These are phyloP conservation scores for Drosophila meridionalis DNA, from an alignment of 2,888 invertebrate genomes.

Conservation along the genomic window DNA sequence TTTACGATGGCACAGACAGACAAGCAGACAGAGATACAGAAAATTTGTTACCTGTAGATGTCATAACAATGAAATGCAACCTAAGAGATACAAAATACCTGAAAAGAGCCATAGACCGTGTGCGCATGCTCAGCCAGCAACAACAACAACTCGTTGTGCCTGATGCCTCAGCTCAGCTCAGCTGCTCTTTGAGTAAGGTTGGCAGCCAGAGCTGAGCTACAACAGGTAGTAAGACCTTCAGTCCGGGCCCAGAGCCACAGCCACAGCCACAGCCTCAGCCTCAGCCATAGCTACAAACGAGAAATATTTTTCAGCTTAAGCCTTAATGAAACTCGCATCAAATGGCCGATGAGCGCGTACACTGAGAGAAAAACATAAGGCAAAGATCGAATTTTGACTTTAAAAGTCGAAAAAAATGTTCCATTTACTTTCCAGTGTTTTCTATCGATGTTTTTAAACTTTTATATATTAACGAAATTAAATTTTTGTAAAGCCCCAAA, in stretches of 20 bases:
- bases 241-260: constrained; percentile 30
- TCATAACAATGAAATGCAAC: constrained; percentile 81
- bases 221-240: constrained; percentile 74
- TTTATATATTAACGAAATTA: neutral
- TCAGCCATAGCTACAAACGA: constrained; percentile 36
- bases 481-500: neutral
- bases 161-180: constrained; percentile 53
- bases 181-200: constrained; percentile 76
- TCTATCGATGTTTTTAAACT: neutral
- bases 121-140: constrained; percentile 70
- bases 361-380: constrained; percentile 2
- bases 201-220: constrained; percentile 28
- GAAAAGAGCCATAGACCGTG: constrained; percentile 31
- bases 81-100: constrained; percentile 66
- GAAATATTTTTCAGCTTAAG: constrained; percentile 62
- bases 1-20: constrained; percentile 40
- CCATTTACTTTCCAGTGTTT: neutral
- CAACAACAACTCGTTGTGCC: constrained; percentile 38
- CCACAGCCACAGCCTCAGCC: constrained; percentile 2
- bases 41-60: constrained; percentile 79
- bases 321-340: constrained; percentile 80
- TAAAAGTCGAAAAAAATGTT: neutral
- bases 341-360: constrained; percentile 58
- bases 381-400: neutral
- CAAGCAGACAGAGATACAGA: constrained; percentile 38